These are phyloP conservation scores for Microcebus lehilahytsara DNA, from an alignment of 2,113 vertebrate genomes.

Conservation along the genomic window DNA sequence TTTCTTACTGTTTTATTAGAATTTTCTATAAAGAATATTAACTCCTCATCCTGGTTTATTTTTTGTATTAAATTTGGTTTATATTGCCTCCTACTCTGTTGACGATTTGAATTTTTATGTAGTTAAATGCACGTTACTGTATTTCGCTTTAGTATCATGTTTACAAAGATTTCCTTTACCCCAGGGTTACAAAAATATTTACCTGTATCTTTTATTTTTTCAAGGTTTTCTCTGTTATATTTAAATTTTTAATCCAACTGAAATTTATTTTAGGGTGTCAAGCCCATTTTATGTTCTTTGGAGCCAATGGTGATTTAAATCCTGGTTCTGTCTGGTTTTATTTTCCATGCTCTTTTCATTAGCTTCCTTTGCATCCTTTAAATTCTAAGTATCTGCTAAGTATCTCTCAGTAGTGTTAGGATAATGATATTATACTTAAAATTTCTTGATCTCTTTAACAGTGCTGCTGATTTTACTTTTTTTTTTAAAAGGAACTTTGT, in stretches of 20 bases:
- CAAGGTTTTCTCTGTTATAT: conserved; percentile 21
- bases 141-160: neutral
- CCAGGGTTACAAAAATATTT: conserved; percentile 6
- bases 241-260: conserved; percentile 33
- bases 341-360: neutral
- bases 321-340: neutral
- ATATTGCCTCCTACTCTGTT: neutral
- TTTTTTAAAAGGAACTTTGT: conserved; percentile 88
- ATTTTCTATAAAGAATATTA: neutral
- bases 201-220: neutral
- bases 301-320: neutral
- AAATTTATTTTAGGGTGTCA: conserved; percentile 24
- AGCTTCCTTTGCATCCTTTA: neutral
- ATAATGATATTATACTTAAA: conserved; percentile 7
- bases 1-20: neutral
- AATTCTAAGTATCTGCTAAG: neutral
- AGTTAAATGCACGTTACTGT: neutral
- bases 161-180: neutral
- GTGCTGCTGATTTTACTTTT: neutral
- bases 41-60: neutral
- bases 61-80: conserved; percentile 35
- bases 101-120: conserved; percentile 22
- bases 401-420: conserved; percentile 19
- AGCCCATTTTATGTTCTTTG: conserved; percentile 23
- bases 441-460: conserved; percentile 8